Conservation (phyloP, 2,113 vertebrate genomes). For the Alligator mississippiensis region DNA sequence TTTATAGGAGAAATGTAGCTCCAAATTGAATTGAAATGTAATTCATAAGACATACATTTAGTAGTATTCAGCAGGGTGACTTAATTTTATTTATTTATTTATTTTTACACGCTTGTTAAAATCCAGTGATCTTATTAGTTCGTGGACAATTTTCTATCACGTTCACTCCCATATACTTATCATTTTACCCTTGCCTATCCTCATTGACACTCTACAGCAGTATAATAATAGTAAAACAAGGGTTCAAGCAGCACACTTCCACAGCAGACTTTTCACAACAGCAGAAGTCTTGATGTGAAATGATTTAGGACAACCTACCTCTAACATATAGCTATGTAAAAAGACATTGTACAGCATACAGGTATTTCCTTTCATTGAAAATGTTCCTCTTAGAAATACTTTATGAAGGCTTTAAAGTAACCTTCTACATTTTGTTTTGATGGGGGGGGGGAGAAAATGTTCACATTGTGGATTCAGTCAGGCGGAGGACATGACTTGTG, state of each 20-base stretch:
- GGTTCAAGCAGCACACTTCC: not conserved
- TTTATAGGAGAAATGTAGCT: not conserved
- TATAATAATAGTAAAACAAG: not conserved
- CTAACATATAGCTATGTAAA: not conserved
- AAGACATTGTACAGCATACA: not conserved
- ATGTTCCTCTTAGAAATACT: not conserved
- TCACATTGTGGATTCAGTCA: conserved; percentile 86
- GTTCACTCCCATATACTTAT: not conserved
- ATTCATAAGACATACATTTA: not conserved
- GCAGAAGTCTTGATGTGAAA: not conserved
- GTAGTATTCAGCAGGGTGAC: not conserved
- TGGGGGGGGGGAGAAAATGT: conserved; percentile 71
- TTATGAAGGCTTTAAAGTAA: conserved; percentile 48
- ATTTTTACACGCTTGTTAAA: not conserved
- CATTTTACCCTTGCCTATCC: not conserved
- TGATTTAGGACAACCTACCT: not conserved
- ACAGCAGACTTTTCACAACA: not conserved
- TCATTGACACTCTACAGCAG: not conserved
- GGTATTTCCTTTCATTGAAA: not conserved
- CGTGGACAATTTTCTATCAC: not conserved
- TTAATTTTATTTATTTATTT: not conserved
- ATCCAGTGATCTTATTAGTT: not conserved
- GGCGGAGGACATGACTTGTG: conserved; percentile 88
- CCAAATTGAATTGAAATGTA: not conserved
- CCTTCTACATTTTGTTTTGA: conserved; percentile 57